phyloP scores from a whole-genome alignment of 2,888 invertebrate genomes.

The Silvanus unidentatus region DNA sequence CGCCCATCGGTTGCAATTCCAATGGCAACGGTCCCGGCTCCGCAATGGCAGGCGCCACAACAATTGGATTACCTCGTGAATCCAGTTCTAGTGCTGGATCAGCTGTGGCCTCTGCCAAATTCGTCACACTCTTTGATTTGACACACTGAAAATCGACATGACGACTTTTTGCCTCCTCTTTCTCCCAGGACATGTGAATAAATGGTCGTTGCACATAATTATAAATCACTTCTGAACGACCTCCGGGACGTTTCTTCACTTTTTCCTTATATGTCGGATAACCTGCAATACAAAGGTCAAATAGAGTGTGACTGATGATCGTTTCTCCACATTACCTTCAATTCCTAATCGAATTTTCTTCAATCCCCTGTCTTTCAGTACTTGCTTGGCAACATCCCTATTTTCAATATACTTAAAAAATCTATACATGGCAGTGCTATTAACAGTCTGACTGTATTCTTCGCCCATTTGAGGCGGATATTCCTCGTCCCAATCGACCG shows the following conservation, averaged over 20 bases:
- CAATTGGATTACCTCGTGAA: slow-evolving; percentile 51
- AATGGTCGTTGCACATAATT: slow-evolving; percentile 99
- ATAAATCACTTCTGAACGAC: slow-evolving; percentile 95
- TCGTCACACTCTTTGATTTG: slow-evolving; percentile 95
- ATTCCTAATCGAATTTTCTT: slow-evolving; percentile 99
- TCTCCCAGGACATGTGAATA: slow-evolving; percentile 99
- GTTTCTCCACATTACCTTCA: slow-evolving; percentile 55
- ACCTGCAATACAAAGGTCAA: too few relatives aligned
- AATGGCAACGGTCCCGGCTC: slow-evolving; percentile 28
- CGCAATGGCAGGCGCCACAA: slow-evolving; percentile 25
- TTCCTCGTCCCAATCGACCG: slow-evolving; percentile 96
- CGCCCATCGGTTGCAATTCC: slow-evolving; percentile 27
- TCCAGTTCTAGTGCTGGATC: slow-evolving; percentile 72
- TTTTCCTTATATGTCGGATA: slow-evolving; percentile 99
- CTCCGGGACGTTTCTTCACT: slow-evolving; percentile 90
- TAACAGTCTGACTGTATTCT: slow-evolving; percentile 95
- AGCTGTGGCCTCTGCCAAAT: slow-evolving; percentile 90
- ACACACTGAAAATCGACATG: slow-evolving; percentile 99
- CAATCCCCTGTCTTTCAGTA: slow-evolving; percentile 95
- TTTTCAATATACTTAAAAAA: slow-evolving; percentile 99
- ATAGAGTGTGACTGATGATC: not conserved
- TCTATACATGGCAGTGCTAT: slow-evolving; percentile 91
- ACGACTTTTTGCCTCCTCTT: slow-evolving; percentile 97
- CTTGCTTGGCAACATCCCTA: slow-evolving; percentile 97
- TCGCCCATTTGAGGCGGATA: slow-evolving; percentile 99